phyloP scores from a whole-genome alignment of 2,113 vertebrate species.

The Saguinus midas region DNA sequence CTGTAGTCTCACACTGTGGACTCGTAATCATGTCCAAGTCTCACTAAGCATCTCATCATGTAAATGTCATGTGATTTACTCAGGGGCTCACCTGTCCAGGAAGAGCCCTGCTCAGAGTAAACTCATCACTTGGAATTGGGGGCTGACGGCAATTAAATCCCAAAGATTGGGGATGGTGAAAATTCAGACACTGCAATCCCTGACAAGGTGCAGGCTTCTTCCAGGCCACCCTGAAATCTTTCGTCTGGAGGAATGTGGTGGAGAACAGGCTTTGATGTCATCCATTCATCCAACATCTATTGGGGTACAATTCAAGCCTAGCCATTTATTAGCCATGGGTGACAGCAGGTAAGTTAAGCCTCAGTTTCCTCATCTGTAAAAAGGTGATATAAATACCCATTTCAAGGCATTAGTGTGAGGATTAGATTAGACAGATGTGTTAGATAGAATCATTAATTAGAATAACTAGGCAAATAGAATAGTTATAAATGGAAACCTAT shows the following conservation, averaged over 20 bases:
- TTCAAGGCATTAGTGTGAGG: not conserved
- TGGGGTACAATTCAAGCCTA: too few relatives aligned
- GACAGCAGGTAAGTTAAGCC: not conserved
- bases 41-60: fast-evolving
- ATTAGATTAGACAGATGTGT: not conserved
- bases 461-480: not conserved
- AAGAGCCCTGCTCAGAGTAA: not conserved
- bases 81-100: not conserved
- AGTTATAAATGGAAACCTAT: not conserved
- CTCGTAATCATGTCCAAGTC: not conserved
- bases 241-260: fast-evolving
- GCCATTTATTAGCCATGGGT: not conserved
- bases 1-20: fast-evolving
- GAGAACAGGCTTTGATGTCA: not conserved
- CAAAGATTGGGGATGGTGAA: not conserved
- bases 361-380: not conserved
- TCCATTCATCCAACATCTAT: not conserved
- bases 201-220: not conserved
- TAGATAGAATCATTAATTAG: not conserved
- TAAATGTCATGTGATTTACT: not conserved
- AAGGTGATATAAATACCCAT: not conserved
- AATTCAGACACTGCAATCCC: not conserved
- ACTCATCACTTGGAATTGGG: not conserved
- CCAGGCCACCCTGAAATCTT: not conserved
- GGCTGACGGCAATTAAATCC: too few relatives aligned